Base-by-base conservation (phyloP, 2,888 invertebrate genomes). In the Sphinx pinastri region DNA sequence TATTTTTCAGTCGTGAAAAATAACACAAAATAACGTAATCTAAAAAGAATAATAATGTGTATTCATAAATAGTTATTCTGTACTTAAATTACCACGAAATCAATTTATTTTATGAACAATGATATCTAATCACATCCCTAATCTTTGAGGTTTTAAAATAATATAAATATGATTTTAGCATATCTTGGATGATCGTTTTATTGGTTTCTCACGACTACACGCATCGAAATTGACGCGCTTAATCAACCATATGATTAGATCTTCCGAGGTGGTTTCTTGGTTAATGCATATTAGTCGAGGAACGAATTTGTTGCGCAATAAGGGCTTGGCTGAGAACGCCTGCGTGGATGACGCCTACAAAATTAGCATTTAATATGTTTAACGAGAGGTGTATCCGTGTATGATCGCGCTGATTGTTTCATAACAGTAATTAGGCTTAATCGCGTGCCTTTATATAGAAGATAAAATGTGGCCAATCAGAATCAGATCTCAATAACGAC, bases 301-400 rank as follows among this genome's bases (percentile, higher is more conserved):
- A 81, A 83, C 78, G 80, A 78, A 83, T 83, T 77, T 73, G 74
- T 91, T 91, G 78, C 84, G 76, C 81, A 87, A 90, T 75, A 77
- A 84, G 85, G 88, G 86, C 83, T 84, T 79, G 87, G 84, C 82
- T 80, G 71, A 73, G 78, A 80, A 77, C 74, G 75, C 76, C 82
- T 83, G 79, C 79, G 71, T 69, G 76, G 81, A 82, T 82, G 79
- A 82, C 84, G 82, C 80, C 80, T 79, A 89, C 84, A 86, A 88
- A 85, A 81, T 83, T 76, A 76, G 74, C 75, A 77, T 81, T 85
- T 89, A 84, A 87, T 86, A 79, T 76, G 73, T 77, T 81, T 84
- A 84, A 85, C 82, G 79, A 72, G 75, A 79, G 81, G 81, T 84
- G 87, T 83, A 77, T 74, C 77, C 78, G 76, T 77, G 76, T 81